Base-by-base conservation (phyloP, 2,888 invertebrate species). In the Drosophila mettleri region DNA sequence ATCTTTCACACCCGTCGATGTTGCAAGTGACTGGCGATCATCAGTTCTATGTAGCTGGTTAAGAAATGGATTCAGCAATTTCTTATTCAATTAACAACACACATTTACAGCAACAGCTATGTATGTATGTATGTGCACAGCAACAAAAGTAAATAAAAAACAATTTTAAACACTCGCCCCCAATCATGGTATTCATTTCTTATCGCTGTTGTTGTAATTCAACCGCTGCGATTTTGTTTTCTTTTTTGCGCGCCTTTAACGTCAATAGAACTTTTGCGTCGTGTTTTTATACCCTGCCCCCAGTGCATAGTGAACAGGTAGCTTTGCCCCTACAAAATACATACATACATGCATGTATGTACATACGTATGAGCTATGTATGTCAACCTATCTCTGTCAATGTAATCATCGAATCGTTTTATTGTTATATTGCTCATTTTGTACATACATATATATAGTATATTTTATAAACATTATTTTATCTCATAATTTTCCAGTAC, bases 241-340 rank as follows among this genome's bases (percentile, higher is more conserved):
- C 12, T 2, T 6, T n/a, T 9, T 27, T 27, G 59, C 34, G 59
- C 43, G 65, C 39, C 52, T 61, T 46, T 36, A 53, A 70, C 64
- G 70, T 78, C 69, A 78, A 74, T 57, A 75, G 55, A 71, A 65
- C 58, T 74, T 80, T 74, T 74, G 57, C 64, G 78, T 74, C 51
- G 63, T 62, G 53, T 46, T 75, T 49, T 67, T 69, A 69, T 36
- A 51, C 34, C 51, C 60, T 53, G 10, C 16, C 24, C 16, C 2
- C 20, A 9, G 29, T 7, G 10, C 0, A 49, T 16, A 36, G 2
- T 14, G 6, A 29, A 18, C 6, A 45, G 27, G 27, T 29, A 41
- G 20, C 41, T 41, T 14, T 22, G 41, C 7, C 2, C 20, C n/a
- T n/a, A n/a, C n/a, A n/a, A n/a, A n/a, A n/a, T n/a, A 3, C 14